These are phyloP conservation scores for Netelia melanura DNA, from an alignment of 2,888 invertebrate species.

Conservation along the genomic window DNA sequence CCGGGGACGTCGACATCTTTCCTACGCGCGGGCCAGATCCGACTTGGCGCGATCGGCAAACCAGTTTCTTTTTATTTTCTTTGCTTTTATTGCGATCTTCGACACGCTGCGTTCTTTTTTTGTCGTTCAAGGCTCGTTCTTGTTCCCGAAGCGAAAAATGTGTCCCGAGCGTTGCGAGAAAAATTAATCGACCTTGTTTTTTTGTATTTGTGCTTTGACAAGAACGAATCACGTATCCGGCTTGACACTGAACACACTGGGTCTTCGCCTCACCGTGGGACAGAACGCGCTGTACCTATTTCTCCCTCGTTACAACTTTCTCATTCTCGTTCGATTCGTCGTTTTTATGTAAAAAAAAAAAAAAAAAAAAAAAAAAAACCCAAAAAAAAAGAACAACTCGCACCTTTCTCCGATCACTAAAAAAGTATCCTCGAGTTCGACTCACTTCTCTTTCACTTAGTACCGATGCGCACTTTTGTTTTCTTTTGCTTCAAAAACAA, in stretches of 20 bases:
- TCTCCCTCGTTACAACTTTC: background rate
- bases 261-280: background rate
- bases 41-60: conserved; percentile 66
- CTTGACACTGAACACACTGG: conserved; percentile 28
- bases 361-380: background rate
- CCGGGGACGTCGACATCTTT: conserved; percentile 70
- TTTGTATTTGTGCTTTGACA: background rate
- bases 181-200: background rate
- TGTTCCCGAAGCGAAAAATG: background rate
- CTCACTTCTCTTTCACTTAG: conserved; percentile 31
- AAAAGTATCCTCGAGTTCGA: conserved; percentile 29
- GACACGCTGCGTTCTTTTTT: conserved; percentile 25
- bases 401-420: conserved; percentile 10
- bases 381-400: background rate
- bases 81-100: conserved; percentile 8
- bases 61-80: conserved; percentile 58
- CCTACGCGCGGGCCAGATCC: conserved; percentile 52
- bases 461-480: conserved; percentile 22
- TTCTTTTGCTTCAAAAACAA: background rate
- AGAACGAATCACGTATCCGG: conserved; percentile 25
- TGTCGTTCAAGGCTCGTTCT: background rate
- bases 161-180: background rate
- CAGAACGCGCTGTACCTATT: background rate
- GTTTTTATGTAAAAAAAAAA: background rate
- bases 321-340: conserved; percentile 17